These are phyloP conservation scores for Phrynocephalus versicolor DNA, from an alignment of 2,113 vertebrate species.

Conservation along the genomic window DNA sequence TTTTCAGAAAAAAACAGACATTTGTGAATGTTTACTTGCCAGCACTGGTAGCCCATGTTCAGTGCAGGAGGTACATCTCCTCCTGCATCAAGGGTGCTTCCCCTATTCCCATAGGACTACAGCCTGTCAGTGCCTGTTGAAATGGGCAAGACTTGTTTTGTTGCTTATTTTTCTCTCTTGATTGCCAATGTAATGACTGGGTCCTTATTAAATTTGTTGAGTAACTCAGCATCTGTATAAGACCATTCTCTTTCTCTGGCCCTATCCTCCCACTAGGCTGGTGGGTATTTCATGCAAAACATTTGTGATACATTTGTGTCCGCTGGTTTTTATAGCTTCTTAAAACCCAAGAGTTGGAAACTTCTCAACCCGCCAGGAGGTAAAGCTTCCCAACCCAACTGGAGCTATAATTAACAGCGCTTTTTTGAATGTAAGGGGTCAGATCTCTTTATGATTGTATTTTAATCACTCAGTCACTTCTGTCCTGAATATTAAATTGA, in stretches of 20 bases:
- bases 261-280: not conserved
- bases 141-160: not conserved
- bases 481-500: not conserved
- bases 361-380: not conserved
- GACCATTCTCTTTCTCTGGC: not conserved
- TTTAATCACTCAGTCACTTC: not conserved
- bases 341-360: not conserved
- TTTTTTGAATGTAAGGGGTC: not conserved
- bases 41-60: too few species aligned
- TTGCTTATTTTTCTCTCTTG: not conserved
- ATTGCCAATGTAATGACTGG: not conserved
- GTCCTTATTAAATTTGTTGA: not conserved
- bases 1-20: not conserved
- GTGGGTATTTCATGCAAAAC: not conserved
- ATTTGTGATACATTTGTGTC: not conserved
- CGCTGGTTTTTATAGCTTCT: not conserved
- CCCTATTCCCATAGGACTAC: too few species aligned
- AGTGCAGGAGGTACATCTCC: too few species aligned
- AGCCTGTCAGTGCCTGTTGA: too few species aligned
- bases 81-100: too few species aligned
- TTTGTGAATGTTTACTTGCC: conserved; percentile 1
- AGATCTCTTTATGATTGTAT: not conserved
- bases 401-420: not conserved
- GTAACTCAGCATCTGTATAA: not conserved
- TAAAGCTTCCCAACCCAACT: not conserved